Base-by-base conservation (phyloP, 2,888 invertebrate species). In the Megalurothrips usitatus region DNA sequence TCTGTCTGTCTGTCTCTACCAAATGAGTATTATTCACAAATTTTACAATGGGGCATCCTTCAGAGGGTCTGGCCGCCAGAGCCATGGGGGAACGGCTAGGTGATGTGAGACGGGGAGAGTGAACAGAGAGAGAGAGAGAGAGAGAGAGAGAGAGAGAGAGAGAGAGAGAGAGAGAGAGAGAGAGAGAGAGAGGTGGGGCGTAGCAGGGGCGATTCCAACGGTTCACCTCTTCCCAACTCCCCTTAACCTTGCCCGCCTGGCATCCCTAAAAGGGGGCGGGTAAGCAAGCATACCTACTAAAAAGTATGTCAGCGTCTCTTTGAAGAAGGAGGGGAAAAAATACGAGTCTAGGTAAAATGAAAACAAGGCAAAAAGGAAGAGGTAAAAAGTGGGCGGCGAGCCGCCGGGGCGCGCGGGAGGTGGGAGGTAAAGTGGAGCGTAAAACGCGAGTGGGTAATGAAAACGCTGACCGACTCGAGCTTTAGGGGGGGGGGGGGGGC, bases 391-490 rank as follows among this genome's bases (percentile, higher is more conserved):
- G 68, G 26, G 23, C 26, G 12, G 26, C 26, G 68, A 11, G 12
- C 8, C 26, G 12, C 6, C 58, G 19, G 52, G 2, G 52, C 11
- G 68, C 68, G 68, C 68, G 23, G 68, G 23, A 23, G 58, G n/a
- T 14, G 58, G 11, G 68, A 23, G 23, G 68, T 23, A 23, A 26
- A 75, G 68, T 75, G 68, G 23, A 26, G 68, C 68, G 68, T 75
- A 75, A 75, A 75, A 26, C 68, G 68, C 23, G 68, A 75, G 68
- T 75, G 68, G 68, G 68, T 75, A 75, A 75, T 75, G 68, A 75
- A 75, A 75, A 75, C 68, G 23, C 68, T 26, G 68, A n/a, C 23
- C 68, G 52, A 52, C 68, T 23, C 23, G 63, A 23, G 63, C 63
- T n/a, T 19, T 43, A 43, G 34, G 34, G 6, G n/a, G 63, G 23